Percentiles rank a stretch among this genome's conserved stretches.
These are phyloP conservation scores for Nasonia longicornis DNA, from an alignment of 1,140 invertebrate genomes.

Conservation along the genomic window DNA sequence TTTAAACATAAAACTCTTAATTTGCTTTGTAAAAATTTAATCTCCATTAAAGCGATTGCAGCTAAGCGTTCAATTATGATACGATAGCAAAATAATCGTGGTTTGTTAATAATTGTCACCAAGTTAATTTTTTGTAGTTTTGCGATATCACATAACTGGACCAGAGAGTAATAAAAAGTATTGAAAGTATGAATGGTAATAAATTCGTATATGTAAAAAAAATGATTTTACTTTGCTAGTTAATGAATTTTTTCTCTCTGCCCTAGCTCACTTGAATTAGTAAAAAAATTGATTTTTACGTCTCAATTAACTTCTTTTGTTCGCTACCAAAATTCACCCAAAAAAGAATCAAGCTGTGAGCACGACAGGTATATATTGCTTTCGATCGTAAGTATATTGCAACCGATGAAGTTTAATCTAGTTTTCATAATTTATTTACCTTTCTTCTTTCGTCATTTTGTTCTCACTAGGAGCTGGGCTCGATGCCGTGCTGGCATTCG, in stretches of 20 bases:
- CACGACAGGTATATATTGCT: neutral
- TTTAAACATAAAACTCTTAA: neutral
- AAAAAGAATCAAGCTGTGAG: constrained; percentile 3
- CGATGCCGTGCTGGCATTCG: constrained; percentile 75
- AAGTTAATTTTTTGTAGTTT: neutral
- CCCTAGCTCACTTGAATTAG: neutral
- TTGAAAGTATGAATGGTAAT: neutral
- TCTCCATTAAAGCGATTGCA: neutral
- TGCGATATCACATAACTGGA: neutral
- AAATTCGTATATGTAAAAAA: neutral
- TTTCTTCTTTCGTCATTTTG: constrained; percentile 73
- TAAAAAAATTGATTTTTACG: neutral
- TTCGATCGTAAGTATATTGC: constrained; percentile 1
- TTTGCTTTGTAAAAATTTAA: neutral
- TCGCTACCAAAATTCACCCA: constrained; percentile 5
- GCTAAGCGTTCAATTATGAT: neutral
- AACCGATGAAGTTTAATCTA: constrained; percentile 16
- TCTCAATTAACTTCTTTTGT: neutral
- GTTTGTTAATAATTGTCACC: neutral
- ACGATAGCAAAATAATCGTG: neutral
- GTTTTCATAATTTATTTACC: constrained; percentile 60
- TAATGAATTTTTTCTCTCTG: neutral
- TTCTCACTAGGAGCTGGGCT: constrained; percentile 73
- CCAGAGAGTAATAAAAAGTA: neutral
- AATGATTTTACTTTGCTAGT: neutral